phyloP scores from a whole-genome alignment of 2,888 invertebrate species.

The Crioceris asparagi region DNA sequence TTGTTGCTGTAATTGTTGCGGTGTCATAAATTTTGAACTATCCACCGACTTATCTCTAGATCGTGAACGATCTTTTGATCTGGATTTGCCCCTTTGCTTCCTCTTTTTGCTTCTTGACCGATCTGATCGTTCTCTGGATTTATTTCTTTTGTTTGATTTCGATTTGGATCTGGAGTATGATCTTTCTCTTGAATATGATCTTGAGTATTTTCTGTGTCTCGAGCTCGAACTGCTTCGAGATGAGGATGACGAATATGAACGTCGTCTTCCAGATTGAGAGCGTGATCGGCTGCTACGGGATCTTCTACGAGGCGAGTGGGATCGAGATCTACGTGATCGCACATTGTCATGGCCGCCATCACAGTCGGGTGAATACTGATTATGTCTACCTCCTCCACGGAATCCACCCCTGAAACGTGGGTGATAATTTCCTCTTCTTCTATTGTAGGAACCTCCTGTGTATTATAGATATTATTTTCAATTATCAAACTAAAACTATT shows the following conservation, averaged over 20 bases:
- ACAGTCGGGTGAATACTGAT: too few species aligned
- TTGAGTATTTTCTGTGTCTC: too few species aligned
- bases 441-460: too few species aligned
- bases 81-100: conserved; percentile 13
- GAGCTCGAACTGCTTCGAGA: conserved; percentile 16
- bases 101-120: conserved; percentile 16
- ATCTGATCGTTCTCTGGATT: conserved; percentile 8
- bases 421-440: too few species aligned
- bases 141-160: conserved; percentile 24
- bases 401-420: too few species aligned
- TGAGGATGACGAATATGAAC: conserved; percentile 25
- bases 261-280: conserved; percentile 14
- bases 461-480: too few species aligned
- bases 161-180: conserved; percentile 27
- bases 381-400: too few species aligned
- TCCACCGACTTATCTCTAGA: conserved; percentile 26
- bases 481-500: too few species aligned
- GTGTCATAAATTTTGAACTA: conserved; percentile 33
- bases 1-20: conserved; percentile 27
- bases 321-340: conserved; percentile 20
- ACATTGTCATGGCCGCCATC: too few species aligned
- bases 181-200: conserved; percentile 19
- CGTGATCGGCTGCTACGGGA: conserved; percentile 18
- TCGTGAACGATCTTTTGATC: conserved; percentile 15
- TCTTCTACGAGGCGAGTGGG: conserved; percentile 22